Conservation (phyloP, 1,140 invertebrate species). For the Drosophila navojoa region DNA sequence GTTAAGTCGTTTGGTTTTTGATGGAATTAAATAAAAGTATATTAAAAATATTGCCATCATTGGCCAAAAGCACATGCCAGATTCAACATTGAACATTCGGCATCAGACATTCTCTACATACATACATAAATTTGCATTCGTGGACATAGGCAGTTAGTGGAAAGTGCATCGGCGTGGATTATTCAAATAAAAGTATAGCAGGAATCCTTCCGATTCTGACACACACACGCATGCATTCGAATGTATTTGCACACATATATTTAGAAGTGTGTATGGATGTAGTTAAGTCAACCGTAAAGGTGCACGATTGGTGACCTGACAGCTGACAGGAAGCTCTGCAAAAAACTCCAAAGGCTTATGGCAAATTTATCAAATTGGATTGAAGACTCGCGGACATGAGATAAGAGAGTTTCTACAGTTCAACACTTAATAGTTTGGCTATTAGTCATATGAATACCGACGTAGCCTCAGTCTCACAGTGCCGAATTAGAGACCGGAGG, state of each 20-base stretch:
- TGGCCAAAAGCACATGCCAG: conserved; percentile 16
- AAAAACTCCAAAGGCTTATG: conserved; percentile 11
- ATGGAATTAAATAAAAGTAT: conserved; percentile 21
- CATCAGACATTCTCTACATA: too few species aligned
- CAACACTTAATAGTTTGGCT: too few species aligned
- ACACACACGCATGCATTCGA: neutral
- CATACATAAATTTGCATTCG: neutral
- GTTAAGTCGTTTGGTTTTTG: conserved; percentile 68
- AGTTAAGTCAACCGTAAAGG: conserved; percentile 63
- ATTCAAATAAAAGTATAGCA: conserved; percentile 42
- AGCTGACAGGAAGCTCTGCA: conserved; percentile 37
- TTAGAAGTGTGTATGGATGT: neutral
- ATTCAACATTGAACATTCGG: neutral
- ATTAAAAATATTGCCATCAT: conserved; percentile 8
- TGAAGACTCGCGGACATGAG: too few species aligned
- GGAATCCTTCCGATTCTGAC: conserved; percentile 6
- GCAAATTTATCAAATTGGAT: conserved; percentile 7
- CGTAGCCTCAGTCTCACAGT: too few species aligned
- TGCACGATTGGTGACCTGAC: conserved; percentile 42
- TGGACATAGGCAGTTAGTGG: conserved; percentile 13
- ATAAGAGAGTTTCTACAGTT: too few species aligned
- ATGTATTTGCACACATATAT: neutral
- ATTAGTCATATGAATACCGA: too few species aligned
- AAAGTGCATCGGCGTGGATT: conserved; percentile 41
- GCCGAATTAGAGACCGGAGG: too few species aligned